These are phyloP conservation scores for Mobula hypostoma DNA, from an alignment of 2,113 vertebrate genomes.

Conservation along the genomic window DNA sequence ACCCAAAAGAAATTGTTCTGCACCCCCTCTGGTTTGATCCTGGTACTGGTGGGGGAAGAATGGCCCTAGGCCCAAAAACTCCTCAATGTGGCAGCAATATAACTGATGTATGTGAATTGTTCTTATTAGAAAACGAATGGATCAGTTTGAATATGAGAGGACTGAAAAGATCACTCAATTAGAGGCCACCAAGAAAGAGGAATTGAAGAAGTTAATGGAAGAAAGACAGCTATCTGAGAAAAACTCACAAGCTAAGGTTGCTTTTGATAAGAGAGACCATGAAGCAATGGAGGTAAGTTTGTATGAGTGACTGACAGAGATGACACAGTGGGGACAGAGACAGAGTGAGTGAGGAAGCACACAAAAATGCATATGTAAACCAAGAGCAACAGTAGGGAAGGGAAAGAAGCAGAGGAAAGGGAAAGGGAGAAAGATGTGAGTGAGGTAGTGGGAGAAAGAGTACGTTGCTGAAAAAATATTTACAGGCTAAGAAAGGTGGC, in stretches of 20 bases:
- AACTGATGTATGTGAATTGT: background rate
- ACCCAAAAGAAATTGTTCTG: background rate
- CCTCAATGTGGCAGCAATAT: no score
- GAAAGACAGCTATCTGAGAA: constrained; percentile 40
- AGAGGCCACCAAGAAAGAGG: constrained; percentile 39
- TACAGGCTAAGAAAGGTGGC: no score
- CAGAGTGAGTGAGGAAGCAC: no score
- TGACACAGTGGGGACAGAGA: no score
- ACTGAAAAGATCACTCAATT: background rate
- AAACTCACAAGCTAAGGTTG: background rate
- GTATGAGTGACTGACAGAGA: background rate
- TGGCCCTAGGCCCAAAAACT: background rate
- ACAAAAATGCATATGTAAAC: no score
- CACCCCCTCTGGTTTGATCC: background rate
- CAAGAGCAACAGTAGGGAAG: no score
- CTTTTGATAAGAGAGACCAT: background rate
- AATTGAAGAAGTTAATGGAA: constrained; percentile 39
- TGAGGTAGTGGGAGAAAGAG: no score
- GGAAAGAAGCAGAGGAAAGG: no score
- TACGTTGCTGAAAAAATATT: no score
- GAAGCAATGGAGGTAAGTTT: constrained; percentile 47
- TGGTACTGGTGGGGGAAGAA: background rate
- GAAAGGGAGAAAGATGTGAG: no score
- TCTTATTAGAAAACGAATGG: constrained; percentile 16
- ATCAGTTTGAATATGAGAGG: constrained; percentile 18